Base-by-base conservation (phyloP, 2,113 vertebrate species). In the Pseudopipra pipra region DNA sequence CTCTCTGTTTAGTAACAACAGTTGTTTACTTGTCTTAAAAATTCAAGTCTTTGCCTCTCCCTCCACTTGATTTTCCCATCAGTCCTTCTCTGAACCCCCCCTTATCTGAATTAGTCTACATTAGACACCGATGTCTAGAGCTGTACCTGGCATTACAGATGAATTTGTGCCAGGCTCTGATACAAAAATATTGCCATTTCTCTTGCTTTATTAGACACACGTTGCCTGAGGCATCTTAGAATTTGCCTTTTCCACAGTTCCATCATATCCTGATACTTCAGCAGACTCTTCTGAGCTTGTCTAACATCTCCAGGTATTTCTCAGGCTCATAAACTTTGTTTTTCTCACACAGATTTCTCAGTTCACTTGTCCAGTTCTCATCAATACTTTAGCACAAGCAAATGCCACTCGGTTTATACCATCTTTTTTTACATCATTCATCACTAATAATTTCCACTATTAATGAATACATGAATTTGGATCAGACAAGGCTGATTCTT, bases 11-110 rank as follows among this genome's bases (percentile, higher is more conserved):
- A 90, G 76, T 33, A 84, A 86, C 72, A 94, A 28, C 74, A 81
- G 39, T 78, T 81, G 61, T 89, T 95, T 94, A 80, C 61, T 83
- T 67, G 49, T 74, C 76, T 90, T 70, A 51, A 81, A 83, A 95
- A 85, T 49, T 28, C 52, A 85, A 75, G 39, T 20, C 68, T 91
- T 93, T 81, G 70, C 72, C 52, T 93, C 73, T 81, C 65, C 61
- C 78, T 81, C 68, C 73, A 55, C 83, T 89, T 87, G 46, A 84
- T 94, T 72, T 30, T 83, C 54, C 82, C 67, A 70, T 67, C 65
- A 86, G 68, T 81, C 80, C 65, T 90, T 33, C 80, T 20, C 76
- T 55, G 43, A 37, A 20, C 43, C 39, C 24, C 1, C 39, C 89
- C 12, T 23, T 46, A 27, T 10, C 63, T 93, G 83, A 78, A 77